phyloP scores from a whole-genome alignment of 2,113 vertebrate species.

The Pterocles orientalis region DNA sequence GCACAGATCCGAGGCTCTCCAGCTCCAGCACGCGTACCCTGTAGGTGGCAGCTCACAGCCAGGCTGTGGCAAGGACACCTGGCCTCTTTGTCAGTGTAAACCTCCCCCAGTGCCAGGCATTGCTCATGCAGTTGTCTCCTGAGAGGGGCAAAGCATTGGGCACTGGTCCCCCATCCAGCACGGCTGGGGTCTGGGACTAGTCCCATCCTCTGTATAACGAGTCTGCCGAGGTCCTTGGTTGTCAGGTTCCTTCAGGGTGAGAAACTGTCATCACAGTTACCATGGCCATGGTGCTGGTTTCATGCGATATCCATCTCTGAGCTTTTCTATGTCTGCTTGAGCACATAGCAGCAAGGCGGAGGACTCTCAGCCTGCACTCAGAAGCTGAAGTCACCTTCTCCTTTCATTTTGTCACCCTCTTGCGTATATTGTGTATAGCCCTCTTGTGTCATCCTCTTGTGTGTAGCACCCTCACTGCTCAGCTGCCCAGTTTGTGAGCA shows the following conservation, averaged over 20 bases:
- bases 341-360: not conserved
- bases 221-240: not conserved
- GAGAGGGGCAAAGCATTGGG: rapidly evolving
- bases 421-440: not conserved
- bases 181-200: not conserved
- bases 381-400: not conserved
- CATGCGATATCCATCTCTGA: not conserved
- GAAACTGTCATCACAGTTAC: not conserved
- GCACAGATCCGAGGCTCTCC: rapidly evolving
- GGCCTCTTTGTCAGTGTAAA: not conserved
- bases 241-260: not conserved
- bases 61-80: not conserved
- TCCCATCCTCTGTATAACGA: not conserved
- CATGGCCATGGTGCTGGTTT: not conserved
- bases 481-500: not conserved
- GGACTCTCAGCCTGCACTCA: not conserved
- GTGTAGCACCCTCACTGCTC: not conserved
- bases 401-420: not conserved
- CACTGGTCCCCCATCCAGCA: not conserved
- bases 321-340: not conserved
- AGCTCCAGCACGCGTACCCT: not conserved
- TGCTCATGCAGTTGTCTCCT: not conserved
- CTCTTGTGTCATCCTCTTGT: not conserved
- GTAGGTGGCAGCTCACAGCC: slow-evolving; percentile 1
- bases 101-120: not conserved